Evolutionary conservation across 2,888 invertebrate species (phyloP).

Genomic region (Drosophila gaucha): DNA sequence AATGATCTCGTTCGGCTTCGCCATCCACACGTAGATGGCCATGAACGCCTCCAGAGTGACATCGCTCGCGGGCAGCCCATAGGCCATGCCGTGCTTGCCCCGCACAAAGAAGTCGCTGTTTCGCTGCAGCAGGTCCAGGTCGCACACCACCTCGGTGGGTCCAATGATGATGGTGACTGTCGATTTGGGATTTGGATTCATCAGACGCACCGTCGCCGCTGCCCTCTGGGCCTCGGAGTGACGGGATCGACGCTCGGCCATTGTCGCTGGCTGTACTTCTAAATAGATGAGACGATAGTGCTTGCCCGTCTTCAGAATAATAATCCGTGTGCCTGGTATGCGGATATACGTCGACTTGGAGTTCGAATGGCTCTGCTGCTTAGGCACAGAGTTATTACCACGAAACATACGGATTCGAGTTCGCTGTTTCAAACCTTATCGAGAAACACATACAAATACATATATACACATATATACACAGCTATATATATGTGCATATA

Average conservation of each 20-base stretch:
- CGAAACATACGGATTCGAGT: neutral
- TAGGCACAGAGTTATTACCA: neutral
- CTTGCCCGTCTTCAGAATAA: neutral
- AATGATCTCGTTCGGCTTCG: conserved; percentile 13
- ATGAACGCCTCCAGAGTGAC: conserved; percentile 22
- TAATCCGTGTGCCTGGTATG: neutral
- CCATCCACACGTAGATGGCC: conserved; percentile 42
- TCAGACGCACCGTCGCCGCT: neutral
- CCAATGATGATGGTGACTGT: conserved; percentile 33
- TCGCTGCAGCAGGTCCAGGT: conserved; percentile 27
- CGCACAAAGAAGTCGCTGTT: conserved; percentile 10
- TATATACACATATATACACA: too few relatives aligned
- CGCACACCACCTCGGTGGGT: conserved; percentile 19
- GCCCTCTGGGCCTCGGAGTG: neutral
- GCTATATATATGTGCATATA: too few relatives aligned
- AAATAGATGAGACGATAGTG: neutral
- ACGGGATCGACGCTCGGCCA: neutral
- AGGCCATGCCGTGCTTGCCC: conserved; percentile 22
- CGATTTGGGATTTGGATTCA: conserved; percentile 12
- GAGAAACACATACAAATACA: too few relatives aligned
- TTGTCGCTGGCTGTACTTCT: neutral
- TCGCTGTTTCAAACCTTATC: too few relatives aligned
- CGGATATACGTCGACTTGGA: neutral
- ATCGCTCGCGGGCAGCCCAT: conserved; percentile 10
- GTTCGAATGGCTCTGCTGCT: neutral